Conservation (phyloP, 2,797 vertebrate genomes). For the Philypnodon macrostomus region DNA sequence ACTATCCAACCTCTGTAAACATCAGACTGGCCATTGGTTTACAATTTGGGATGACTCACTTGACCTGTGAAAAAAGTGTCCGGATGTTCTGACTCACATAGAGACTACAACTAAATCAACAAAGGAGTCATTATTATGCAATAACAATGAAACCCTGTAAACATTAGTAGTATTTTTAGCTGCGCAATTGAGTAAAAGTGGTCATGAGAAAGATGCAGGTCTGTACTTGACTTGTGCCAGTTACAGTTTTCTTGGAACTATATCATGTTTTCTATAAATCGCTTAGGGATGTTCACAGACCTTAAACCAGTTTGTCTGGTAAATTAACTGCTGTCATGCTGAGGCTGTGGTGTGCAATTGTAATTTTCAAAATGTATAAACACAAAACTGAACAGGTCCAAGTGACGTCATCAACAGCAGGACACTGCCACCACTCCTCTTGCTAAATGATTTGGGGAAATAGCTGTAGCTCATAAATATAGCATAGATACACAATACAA, state of each 20-base stretch:
- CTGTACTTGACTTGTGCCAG: not conserved
- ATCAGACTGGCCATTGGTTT: too few relatives aligned
- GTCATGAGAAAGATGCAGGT: not conserved
- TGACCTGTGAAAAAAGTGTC: constrained; percentile 8
- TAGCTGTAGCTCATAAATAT: too few relatives aligned
- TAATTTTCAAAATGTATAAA: too few relatives aligned
- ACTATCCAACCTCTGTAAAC: too few relatives aligned
- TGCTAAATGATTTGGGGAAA: too few relatives aligned
- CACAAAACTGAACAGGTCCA: too few relatives aligned
- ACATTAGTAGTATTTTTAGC: not conserved
- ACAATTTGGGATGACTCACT: constrained; percentile 57
- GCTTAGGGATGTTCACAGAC: not conserved
- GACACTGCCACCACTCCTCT: too few relatives aligned
- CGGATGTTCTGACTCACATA: constrained; percentile 46
- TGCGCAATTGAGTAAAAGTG: not conserved
- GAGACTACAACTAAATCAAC: constrained; percentile 22
- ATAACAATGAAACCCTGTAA: constrained; percentile 6
- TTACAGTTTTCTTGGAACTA: too few relatives aligned
- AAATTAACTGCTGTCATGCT: not conserved
- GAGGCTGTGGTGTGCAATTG: not conserved
- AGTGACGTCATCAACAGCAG: too few relatives aligned
- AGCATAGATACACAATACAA: too few relatives aligned
- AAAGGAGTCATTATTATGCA: constrained; percentile 5
- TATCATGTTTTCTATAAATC: not conserved
- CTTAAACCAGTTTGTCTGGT: constrained; percentile 36